Evolutionary conservation across 2,113 vertebrate genomes (phyloP).

Genomic region (Eurystomus gularis): DNA sequence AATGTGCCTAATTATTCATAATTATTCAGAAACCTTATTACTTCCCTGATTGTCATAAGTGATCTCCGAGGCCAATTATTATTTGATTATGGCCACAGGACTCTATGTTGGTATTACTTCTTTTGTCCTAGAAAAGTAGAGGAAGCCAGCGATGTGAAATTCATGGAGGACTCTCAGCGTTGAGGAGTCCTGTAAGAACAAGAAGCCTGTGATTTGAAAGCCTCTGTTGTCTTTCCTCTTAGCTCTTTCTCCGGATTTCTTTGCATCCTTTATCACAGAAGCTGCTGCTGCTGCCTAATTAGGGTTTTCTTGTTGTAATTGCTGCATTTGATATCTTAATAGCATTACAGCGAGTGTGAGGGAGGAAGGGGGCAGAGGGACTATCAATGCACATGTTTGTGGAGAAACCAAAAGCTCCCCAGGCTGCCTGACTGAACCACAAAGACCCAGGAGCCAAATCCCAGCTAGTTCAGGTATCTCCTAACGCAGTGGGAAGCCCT

Average conservation of each 20-base stretch:
- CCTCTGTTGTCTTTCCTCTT: slow-evolving; percentile 17
- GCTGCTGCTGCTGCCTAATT: slow-evolving; percentile 72
- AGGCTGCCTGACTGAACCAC: background rate
- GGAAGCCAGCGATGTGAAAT: slow-evolving; percentile 17
- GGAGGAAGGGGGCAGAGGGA: slow-evolving; percentile 52
- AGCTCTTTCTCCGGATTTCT: slow-evolving; percentile 60
- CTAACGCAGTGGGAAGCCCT: background rate
- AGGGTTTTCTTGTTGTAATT: slow-evolving; percentile 73
- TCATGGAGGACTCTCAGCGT: background rate
- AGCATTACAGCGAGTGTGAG: slow-evolving; percentile 14
- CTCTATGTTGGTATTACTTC: slow-evolving; percentile 40
- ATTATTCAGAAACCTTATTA: slow-evolving; percentile 83
- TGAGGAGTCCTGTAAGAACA: slow-evolving; percentile 61
- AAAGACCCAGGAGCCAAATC: background rate
- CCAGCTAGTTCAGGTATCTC: background rate
- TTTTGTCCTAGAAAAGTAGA: slow-evolving; percentile 57
- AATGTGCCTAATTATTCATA: slow-evolving; percentile 84
- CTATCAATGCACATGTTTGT: slow-evolving; percentile 23
- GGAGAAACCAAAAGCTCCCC: background rate
- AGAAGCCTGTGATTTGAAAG: slow-evolving; percentile 40
- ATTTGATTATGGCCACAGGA: slow-evolving; percentile 74
- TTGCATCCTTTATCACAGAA: slow-evolving; percentile 58
- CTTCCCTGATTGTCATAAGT: slow-evolving; percentile 78
- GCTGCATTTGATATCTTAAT: slow-evolving; percentile 77
- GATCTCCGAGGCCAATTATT: slow-evolving; percentile 78